These are phyloP conservation scores for Euthynnus affinis DNA, from an alignment of 2,797 vertebrate species.

Conservation along the genomic window DNA sequence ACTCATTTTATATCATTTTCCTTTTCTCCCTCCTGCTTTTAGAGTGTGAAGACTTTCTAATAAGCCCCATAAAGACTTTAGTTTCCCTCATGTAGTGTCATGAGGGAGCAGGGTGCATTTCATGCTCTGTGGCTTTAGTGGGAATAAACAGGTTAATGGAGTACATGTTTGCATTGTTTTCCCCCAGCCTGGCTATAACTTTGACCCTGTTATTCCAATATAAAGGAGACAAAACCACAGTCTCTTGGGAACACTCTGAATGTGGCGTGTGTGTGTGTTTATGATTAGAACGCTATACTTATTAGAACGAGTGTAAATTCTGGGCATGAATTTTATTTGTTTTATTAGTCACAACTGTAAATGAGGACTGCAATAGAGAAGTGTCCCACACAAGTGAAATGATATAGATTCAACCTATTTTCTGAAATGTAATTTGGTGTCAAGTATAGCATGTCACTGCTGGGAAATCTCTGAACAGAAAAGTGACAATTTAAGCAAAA, in stretches of 20 bases:
- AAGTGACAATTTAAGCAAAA: constrained; percentile 2
- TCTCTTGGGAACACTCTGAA: constrained; percentile 7
- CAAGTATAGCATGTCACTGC: not conserved
- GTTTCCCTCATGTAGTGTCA: constrained; percentile 37
- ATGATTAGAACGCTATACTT: not conserved
- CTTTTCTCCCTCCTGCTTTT: constrained; percentile 21
- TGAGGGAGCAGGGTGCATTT: constrained; percentile 56
- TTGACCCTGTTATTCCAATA: constrained; percentile 41
- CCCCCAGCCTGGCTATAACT: constrained; percentile 24
- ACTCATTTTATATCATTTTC: constrained; percentile 4
- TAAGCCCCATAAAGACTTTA: constrained; percentile 53
- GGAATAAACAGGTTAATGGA: constrained; percentile 59
- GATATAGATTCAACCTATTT: not conserved
- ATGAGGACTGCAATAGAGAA: constrained; percentile 12
- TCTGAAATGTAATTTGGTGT: constrained; percentile 12
- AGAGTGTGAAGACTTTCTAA: constrained; percentile 51
- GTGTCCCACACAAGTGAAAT: not conserved
- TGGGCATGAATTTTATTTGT: not conserved
- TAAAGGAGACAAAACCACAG: constrained; percentile 19
- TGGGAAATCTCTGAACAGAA: not conserved
- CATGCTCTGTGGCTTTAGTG: constrained; percentile 60
- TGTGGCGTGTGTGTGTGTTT: not conserved
- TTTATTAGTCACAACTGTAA: constrained; percentile 1
- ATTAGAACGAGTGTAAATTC: constrained; percentile 1
- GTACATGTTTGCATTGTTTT: constrained; percentile 47